phyloP scores from a whole-genome alignment of 2,888 invertebrate genomes.

The Metalampra italica region DNA sequence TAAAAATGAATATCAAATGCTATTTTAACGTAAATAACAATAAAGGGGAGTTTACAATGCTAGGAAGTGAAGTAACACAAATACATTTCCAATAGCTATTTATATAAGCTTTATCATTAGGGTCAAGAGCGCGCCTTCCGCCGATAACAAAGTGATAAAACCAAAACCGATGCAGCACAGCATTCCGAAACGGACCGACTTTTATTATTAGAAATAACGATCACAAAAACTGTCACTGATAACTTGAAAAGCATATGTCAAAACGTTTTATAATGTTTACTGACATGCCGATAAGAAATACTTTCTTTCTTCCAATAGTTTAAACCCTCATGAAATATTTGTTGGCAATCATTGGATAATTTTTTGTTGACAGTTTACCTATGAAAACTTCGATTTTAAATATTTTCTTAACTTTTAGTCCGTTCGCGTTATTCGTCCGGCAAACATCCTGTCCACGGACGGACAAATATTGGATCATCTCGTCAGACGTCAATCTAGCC shows the following conservation, averaged over 20 bases:
- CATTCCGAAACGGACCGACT: slow-evolving; percentile 50
- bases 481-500: slow-evolving; percentile 22
- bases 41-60: too few species aligned
- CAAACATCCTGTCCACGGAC: slow-evolving; percentile 67
- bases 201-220: slow-evolving; percentile 32
- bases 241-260: slow-evolving; percentile 31
- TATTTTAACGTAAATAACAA: too few species aligned
- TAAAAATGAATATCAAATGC: too few species aligned
- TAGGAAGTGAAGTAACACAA: too few species aligned
- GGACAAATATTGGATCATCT: slow-evolving; percentile 61
- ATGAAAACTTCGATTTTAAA: slow-evolving; percentile 48
- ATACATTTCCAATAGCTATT: slow-evolving; percentile 28
- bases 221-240: slow-evolving; percentile 31
- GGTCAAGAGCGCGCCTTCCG: slow-evolving; percentile 76
- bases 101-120: slow-evolving; percentile 54
- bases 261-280: slow-evolving; percentile 39
- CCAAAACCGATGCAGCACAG: slow-evolving; percentile 60
- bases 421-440: slow-evolving; percentile 49
- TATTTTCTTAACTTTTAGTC: slow-evolving; percentile 66
- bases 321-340: not conserved
- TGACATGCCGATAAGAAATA: slow-evolving; percentile 41
- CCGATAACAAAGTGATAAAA: slow-evolving; percentile 46
- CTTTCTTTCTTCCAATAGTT: slow-evolving; percentile 11
- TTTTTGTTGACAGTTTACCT: slow-evolving; percentile 36
- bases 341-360: slow-evolving; percentile 2